Evolutionary conservation across 2,797 vertebrate genomes (phyloP), one percentile per base, ranked within the genome.

Genomic region (Oophaga sylvatica): DNA sequence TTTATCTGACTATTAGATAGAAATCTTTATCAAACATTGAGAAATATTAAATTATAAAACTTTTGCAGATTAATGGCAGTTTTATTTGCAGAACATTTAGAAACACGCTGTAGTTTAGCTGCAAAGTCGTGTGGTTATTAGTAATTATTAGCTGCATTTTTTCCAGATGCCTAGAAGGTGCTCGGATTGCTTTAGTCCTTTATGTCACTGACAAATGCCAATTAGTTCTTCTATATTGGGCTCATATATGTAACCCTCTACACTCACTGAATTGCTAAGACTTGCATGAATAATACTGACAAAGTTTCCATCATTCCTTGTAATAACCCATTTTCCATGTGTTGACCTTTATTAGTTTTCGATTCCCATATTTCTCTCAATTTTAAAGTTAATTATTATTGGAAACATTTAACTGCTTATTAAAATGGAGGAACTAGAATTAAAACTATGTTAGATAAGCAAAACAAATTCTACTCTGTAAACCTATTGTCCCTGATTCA

Each of bases 341-440:
- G 53, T n/a, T 85, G 83, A 85, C 71, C 59, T 59, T 22, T 84
- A 85, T 85, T 77, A 63, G 26, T 77, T 85, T 53, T 77, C 59
- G 77, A 31, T 35, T 48, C 62, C 82, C 13, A 19, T 73, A 29
- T 73, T 62, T 16, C 35, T 76, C 41, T n/a, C 63, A 22, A 48
- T 53, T 65, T 65, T 62, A 31, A 41, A 77, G n/a, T 63, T 85
- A 85, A 85, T 77, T 85, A 63, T 22, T 63, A 31, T 65, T 63
- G 19, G 53, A 59, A 20, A 63, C 22, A 65, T 77, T 62, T 75
- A 77, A 77, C 63, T 63, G 73, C 22, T 22, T 77, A 63, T 85
- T 85, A 77, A 29, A 73, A 62, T 31, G 19, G 17, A 48, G 29
- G 11, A 77, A n/a, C 7, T 26, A 26, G 22, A 53, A 20, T 63